Percentiles rank a stretch among this genome's conserved stretches.
These are phyloP conservation scores for Habroteleia sp. DNA, from an alignment of 2,888 invertebrate species.

Conservation along the genomic window DNA sequence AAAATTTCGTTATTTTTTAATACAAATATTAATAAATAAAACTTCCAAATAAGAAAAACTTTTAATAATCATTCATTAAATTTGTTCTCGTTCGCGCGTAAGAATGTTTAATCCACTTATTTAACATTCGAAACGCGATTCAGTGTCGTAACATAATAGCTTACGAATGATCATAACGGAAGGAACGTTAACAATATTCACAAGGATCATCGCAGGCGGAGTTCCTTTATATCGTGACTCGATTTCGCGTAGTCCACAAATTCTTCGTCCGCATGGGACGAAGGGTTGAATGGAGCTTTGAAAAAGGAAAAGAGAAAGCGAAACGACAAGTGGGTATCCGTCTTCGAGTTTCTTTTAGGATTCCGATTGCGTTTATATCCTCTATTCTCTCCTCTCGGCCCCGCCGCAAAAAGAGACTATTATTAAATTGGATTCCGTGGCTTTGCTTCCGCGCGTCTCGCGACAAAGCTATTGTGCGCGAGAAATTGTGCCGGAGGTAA, in stretches of 20 bases:
- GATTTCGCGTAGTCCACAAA: constrained; percentile 55
- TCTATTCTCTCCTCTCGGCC: constrained; percentile 39
- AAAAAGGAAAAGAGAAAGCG: constrained; percentile 38
- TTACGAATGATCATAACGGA: too few species aligned
- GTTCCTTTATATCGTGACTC: constrained; percentile 25
- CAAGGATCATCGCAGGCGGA: constrained; percentile 1
- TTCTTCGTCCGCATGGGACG: constrained; percentile 40
- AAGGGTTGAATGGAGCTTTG: neutral
- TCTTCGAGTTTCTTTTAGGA: constrained; percentile 56
- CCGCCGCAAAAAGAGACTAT: constrained; percentile 68
- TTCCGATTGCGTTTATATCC: constrained; percentile 71
- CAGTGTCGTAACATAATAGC: too few species aligned
- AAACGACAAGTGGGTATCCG: constrained; percentile 56
- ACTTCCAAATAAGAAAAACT: too few species aligned
- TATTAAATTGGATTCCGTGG: constrained; percentile 74
- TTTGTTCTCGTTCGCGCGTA: too few species aligned
- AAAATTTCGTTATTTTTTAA: too few species aligned
- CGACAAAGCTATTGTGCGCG: constrained; percentile 71
- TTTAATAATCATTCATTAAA: too few species aligned
- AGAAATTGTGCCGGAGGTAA: constrained; percentile 69
- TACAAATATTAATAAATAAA: too few species aligned
- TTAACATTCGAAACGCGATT: too few species aligned
- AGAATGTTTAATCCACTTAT: too few species aligned
- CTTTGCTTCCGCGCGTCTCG: constrained; percentile 65
- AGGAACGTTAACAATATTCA: constrained; percentile 24